Conservation (phyloP, 2,797 vertebrate species). For the Nasua narica region DNA sequence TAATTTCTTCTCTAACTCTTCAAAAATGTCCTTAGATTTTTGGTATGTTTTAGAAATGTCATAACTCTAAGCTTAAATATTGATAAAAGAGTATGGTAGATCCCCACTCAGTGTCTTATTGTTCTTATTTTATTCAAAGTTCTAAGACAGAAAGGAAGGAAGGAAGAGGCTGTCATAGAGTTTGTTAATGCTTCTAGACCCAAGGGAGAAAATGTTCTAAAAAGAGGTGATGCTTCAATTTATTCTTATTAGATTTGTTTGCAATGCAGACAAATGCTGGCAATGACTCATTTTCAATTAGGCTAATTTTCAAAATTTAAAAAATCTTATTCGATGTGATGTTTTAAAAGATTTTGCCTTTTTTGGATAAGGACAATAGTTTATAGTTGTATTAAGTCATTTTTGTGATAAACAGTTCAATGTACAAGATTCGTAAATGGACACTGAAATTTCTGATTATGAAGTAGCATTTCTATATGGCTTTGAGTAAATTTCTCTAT, state of each 20-base stretch:
- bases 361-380: background rate
- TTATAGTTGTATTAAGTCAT: background rate
- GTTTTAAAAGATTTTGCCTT: background rate
- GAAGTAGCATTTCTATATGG: background rate
- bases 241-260: background rate
- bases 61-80: background rate
- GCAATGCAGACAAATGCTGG: background rate
- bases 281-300: background rate
- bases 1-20: accelerated
- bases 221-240: background rate
- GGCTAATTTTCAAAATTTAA: background rate
- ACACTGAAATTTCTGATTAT: background rate
- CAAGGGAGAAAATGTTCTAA: background rate
- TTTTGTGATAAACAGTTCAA: background rate
- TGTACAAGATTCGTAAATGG: background rate
- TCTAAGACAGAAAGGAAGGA: background rate
- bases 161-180: background rate
- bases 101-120: background rate
- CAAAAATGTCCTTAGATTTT: background rate
- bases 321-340: background rate
- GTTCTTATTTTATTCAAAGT: background rate
- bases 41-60: background rate
- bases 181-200: background rate
- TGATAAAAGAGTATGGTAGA: background rate
- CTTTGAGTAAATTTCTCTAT: background rate